Base-by-base conservation (phyloP, 1,140 invertebrate genomes). In the Ostrea edulis region DNA sequence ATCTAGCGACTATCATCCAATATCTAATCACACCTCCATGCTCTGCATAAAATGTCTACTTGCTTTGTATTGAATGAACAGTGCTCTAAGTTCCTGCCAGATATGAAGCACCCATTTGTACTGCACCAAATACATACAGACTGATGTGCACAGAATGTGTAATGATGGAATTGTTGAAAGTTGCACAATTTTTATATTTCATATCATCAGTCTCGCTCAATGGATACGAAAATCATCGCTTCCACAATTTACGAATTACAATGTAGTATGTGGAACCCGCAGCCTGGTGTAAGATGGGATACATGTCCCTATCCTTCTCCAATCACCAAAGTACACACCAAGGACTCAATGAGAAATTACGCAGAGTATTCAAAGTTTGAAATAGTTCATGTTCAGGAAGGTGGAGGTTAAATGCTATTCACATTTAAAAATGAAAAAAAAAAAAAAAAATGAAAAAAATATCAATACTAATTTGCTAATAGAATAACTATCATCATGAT, bases 21-120 rank as follows among this genome's bases (percentile, higher is more conserved):
- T 77, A 29, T 77, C 68, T 77, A 77, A 29, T 29, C 68, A 77
- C 68, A 77, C 68, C 12, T 14, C 68, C 68, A 77, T 35, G 68
- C 68, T 77, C 68, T 77, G 25, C 12, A 77, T 35, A 29, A n/a
- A n/a, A n/a, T 35, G 14, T 77, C 68, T 77, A 77, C 68, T 29
- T 77, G 68, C 68, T 29, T 2, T 77, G 55, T 62, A 62, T 62
- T 44, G 35, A 44, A 62, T n/a, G 12, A 17, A 20, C 12, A 62
- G 58, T 62, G 58, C 58, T 62, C n/a, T 62, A n/a, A 62, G 12
- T 62, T n/a, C n/a, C n/a, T 17, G 17, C 22, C 68, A 14, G 29
- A 77, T 77, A 77, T 29, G 29, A 77, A 77, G 68, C 68, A 29
- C 68, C 68, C 68, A 25, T 29, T 77, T 35, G 68, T 35, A 14